Base-by-base conservation (phyloP, 2,888 invertebrate species). In the Drosophila basisetae region DNA sequence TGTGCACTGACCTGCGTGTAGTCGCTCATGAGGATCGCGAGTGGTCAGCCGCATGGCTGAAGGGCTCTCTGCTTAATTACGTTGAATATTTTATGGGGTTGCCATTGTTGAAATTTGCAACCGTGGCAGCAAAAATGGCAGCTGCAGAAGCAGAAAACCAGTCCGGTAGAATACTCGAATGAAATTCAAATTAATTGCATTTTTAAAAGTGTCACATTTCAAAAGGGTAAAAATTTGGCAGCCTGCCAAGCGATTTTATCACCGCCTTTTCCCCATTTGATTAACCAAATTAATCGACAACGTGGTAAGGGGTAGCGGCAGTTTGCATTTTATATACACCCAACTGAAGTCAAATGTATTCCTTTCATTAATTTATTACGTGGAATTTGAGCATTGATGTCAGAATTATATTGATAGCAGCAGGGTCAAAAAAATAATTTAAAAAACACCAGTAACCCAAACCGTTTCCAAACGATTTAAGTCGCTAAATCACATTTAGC, bases 201-300 rank as follows among this genome's bases (percentile, higher is more conserved):
- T 82, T 72, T 53, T 39, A n/a, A 72, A 72, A 68, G 84, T 87
- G 70, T 87, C 80, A 66, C 59, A 80, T 84, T 82, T 67, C 84
- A 68, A 53, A 39, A 7, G 41, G 63, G 11, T 53, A n/a, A 2
- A 13, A 52, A 47, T n/a, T 18, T 25, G 60, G 28, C 18, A 43
- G 54, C 7, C 18, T n/a, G 28, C 28, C 49, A 25, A 47, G 25
- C 25, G 47, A 47, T 25, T 16, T 25, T 5, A 22, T 22, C 22
- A 65, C 47, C 54, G 54, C 18, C 30, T 11, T 63, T 66, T 66
- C 31, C 67, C 31, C 59, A 71, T 49, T 76, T 73, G 60, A 69
- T 86, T 82, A 84, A 76, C 52, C 37, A 78, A 84, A 84, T 84
- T 76, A 82, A 86, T 73, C 37, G 68, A 13, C 13, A 9, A 53